Evolutionary conservation across 2,888 invertebrate genomes (phyloP).

Genomic region (Clanis bilineata): DNA sequence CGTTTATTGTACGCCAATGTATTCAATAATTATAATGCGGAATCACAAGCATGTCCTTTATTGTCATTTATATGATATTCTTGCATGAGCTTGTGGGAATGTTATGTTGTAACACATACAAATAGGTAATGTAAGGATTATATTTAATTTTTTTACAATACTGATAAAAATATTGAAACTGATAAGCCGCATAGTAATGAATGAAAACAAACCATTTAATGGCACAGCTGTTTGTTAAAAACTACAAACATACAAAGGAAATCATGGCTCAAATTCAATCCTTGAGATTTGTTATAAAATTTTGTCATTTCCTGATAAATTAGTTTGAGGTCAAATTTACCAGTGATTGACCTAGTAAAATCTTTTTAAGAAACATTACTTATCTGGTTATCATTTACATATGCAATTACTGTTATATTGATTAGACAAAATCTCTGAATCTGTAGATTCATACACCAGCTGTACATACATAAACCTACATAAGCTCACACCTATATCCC

Average conservation of each 20-base stretch:
- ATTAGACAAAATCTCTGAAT: too few relatives aligned
- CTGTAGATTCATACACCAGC: too few relatives aligned
- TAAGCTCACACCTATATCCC: too few relatives aligned
- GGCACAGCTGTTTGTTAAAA: neutral
- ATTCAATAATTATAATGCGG: constrained; percentile 41
- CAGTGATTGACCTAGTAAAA: neutral
- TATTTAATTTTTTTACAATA: too few relatives aligned
- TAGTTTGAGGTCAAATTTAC: neutral
- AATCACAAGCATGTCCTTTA: constrained; percentile 1
- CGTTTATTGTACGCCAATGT: constrained; percentile 19
- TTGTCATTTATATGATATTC: neutral
- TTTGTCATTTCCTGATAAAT: neutral
- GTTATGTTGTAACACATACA: too few relatives aligned
- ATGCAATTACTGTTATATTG: too few relatives aligned
- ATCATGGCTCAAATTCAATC: neutral
- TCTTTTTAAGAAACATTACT: too few relatives aligned
- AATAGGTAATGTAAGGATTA: too few relatives aligned
- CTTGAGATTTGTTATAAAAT: neutral
- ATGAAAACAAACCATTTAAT: neutral
- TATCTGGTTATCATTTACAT: too few relatives aligned
- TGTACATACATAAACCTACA: too few relatives aligned
- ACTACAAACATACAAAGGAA: too few relatives aligned
- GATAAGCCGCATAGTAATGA: neutral
- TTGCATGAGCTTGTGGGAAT: neutral
- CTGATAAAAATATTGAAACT: too few relatives aligned